A percentile compares a stretch with the other conserved stretches of the same genome.
Conservation (phyloP, 2,113 vertebrate genomes). For the Vimba vimba region DNA sequence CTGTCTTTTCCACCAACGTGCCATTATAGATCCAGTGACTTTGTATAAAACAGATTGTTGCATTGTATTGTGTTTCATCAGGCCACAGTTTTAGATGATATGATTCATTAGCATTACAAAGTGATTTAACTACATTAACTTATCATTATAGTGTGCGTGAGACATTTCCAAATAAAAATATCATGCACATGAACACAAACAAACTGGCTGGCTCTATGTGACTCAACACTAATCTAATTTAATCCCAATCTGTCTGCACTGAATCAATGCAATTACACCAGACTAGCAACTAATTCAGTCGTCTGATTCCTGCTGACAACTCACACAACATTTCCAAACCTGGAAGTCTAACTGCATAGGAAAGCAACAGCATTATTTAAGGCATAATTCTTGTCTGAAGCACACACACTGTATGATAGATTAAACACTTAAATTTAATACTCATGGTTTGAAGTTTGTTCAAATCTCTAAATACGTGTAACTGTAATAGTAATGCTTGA, state of each 20-base stretch:
- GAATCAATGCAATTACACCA: slow-evolving; percentile 8
- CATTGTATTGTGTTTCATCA: background rate
- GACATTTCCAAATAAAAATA: background rate
- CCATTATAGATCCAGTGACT: background rate
- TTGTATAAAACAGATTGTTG: too few species aligned
- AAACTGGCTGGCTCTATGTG: background rate
- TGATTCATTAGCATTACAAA: slow-evolving; percentile 7
- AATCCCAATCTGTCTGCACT: slow-evolving; percentile 29
- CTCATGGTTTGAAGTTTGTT: background rate
- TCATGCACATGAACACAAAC: background rate
- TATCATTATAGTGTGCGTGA: background rate
- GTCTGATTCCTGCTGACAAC: background rate
- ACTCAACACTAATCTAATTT: slow-evolving; percentile 30
- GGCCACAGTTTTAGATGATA: background rate
- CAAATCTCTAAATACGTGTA: background rate
- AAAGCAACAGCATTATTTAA: background rate
- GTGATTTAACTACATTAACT: background rate
- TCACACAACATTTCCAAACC: background rate
- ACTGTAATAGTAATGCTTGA: background rate
- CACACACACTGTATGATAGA: background rate
- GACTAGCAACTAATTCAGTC: background rate
- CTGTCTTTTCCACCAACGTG: background rate
- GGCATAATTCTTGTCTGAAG: background rate
- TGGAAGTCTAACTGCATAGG: background rate
- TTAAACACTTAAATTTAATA: background rate